Evolutionary conservation across 2,888 invertebrate genomes (phyloP).

Genomic region (Drosophila infuscata): DNA sequence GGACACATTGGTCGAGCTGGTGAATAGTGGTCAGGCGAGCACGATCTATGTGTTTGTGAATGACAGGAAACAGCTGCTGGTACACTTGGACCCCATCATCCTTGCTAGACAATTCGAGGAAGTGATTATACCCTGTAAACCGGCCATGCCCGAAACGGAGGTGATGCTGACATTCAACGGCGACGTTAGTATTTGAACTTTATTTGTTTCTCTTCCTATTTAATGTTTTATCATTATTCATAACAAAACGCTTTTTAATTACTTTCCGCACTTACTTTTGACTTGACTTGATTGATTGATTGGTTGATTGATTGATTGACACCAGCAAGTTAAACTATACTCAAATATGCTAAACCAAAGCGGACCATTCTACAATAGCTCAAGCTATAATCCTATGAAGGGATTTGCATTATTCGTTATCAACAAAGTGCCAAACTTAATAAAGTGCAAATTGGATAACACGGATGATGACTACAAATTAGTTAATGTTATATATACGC

Average conservation of each 20-base stretch:
- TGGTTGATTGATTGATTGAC: constrained; percentile 1
- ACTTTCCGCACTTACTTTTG: constrained; percentile 22
- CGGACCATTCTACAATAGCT: constrained; percentile 54
- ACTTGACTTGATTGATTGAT: neutral
- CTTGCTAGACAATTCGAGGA: constrained; percentile 85
- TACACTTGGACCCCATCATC: constrained; percentile 79
- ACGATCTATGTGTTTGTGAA: constrained; percentile 87
- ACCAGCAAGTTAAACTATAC: constrained; percentile 55
- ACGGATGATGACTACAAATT: neutral
- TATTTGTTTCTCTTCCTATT: neutral
- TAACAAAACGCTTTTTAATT: constrained; percentile 26
- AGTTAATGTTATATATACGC: neutral
- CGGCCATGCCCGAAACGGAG: constrained; percentile 87
- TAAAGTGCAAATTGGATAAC: constrained; percentile 49
- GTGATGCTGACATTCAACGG: constrained; percentile 85
- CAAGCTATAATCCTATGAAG: constrained; percentile 67
- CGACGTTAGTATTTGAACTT: constrained; percentile 78
- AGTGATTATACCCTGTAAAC: constrained; percentile 88
- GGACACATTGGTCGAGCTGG: constrained; percentile 80
- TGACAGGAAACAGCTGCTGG: constrained; percentile 86
- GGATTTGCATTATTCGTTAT: constrained; percentile 71
- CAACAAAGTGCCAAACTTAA: constrained; percentile 44
- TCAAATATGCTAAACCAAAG: constrained; percentile 58
- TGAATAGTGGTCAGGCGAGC: constrained; percentile 82
- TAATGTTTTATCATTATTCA: constrained; percentile 20